Percentiles rank a stretch among this genome's conserved stretches.
phyloP scores from a whole-genome alignment of 92 coral and sea anemone genomes.

The Galaxea fascicularis region DNA sequence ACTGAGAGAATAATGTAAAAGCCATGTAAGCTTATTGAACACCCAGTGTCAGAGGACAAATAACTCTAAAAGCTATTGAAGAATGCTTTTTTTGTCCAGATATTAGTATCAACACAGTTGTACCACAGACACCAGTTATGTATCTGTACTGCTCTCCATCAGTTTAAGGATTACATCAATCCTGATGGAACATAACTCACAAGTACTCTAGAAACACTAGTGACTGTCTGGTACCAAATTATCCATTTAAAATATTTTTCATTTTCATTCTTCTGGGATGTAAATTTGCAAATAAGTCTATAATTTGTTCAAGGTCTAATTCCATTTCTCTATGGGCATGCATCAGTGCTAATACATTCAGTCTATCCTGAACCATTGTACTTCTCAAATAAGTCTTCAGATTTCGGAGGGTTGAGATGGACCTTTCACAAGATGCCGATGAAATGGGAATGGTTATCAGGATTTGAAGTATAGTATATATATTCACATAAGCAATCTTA shows the following conservation, averaged over 20 bases:
- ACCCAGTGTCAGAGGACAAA: constrained; percentile 46
- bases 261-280: constrained; percentile 75
- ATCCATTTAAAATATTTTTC: constrained; percentile 40
- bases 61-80: constrained; percentile 31
- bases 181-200: constrained; percentile 72
- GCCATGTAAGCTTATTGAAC: constrained; percentile 24
- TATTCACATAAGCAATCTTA: constrained; percentile 63
- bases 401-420: constrained; percentile 64
- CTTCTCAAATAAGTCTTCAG: constrained; percentile 67
- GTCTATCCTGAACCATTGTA: constrained; percentile 74
- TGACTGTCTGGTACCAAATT: constrained; percentile 42
- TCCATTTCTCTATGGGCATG: constrained; percentile 70
- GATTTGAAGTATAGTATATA: constrained; percentile 63
- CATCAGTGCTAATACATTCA: constrained; percentile 71
- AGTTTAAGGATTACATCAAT: constrained; percentile 59
- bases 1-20: constrained; percentile 48
- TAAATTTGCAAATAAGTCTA: constrained; percentile 63
- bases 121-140: constrained; percentile 51
- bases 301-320: constrained; percentile 50
- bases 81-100: constrained; percentile 20
- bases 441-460: constrained; percentile 70
- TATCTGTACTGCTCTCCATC: constrained; percentile 79
- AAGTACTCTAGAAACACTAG: constrained; percentile 70
- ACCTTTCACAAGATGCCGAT: constrained; percentile 74
- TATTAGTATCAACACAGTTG: constrained; percentile 30